Evolutionary conservation across 2,888 invertebrate genomes (phyloP).

Genomic region (Meteorus cinctellus): DNA sequence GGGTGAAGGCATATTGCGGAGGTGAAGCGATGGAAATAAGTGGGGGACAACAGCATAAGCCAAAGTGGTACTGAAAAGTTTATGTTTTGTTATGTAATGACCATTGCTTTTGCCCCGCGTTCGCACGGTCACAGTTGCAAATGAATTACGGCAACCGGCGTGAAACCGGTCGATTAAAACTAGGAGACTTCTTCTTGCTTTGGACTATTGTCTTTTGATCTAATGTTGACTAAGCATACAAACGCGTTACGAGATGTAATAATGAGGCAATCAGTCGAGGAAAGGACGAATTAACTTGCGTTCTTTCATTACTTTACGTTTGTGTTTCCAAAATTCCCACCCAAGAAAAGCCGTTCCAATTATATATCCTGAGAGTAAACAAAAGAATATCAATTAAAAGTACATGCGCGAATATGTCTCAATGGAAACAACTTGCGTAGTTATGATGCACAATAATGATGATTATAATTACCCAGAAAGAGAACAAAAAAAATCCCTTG

Average conservation of each 20-base stretch:
- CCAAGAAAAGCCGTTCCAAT: slow-evolving; percentile 73
- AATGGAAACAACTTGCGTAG: not conserved
- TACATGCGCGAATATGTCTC: not conserved
- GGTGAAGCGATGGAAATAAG: slow-evolving; percentile 21
- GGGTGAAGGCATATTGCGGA: slow-evolving; percentile 26
- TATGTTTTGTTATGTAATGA: slow-evolving; percentile 40
- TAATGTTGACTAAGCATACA: not conserved
- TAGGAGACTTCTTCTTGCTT: slow-evolving; percentile 12
- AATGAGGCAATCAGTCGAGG: slow-evolving; percentile 55
- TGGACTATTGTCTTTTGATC: slow-evolving; percentile 22
- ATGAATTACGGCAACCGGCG: slow-evolving; percentile 40
- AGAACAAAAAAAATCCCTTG: slow-evolving; percentile 93
- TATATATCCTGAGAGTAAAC: slow-evolving; percentile 73
- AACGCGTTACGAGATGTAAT: not conserved
- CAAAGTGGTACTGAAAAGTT: slow-evolving; percentile 39
- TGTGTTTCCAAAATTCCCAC: slow-evolving; percentile 74
- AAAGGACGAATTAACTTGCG: slow-evolving; percentile 76
- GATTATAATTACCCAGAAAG: slow-evolving; percentile 79
- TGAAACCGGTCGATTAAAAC: slow-evolving; percentile 27
- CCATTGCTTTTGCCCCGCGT: slow-evolving; percentile 36
- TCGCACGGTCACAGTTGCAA: slow-evolving; percentile 37
- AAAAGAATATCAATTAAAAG: not conserved
- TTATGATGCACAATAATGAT: not conserved
- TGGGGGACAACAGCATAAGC: slow-evolving; percentile 15
- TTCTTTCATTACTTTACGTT: slow-evolving; percentile 70